Conservation (phyloP, 2,797 vertebrate species). For the Sebastolobus alascanus region DNA sequence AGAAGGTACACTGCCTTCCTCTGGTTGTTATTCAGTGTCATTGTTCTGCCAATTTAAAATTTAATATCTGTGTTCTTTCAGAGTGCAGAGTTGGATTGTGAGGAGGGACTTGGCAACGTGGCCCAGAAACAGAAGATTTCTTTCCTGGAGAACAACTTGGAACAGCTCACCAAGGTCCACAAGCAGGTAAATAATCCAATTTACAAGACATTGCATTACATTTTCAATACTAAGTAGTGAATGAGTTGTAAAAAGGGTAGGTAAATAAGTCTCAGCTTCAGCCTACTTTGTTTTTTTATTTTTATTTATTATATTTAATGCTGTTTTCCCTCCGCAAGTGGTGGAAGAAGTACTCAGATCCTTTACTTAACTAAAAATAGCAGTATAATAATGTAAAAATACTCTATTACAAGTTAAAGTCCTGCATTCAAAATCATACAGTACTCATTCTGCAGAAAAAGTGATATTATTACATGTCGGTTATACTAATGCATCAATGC, state of each 20-base stretch:
- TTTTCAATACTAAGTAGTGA: too few species aligned
- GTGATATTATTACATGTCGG: too few species aligned
- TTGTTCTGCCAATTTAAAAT: neutral
- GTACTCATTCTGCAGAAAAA: neutral
- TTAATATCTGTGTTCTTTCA: slow-evolving; percentile 54
- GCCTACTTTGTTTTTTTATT: too few species aligned
- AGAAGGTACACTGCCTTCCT: slow-evolving; percentile 84
- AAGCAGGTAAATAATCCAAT: slow-evolving; percentile 83
- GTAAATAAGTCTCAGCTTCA: too few species aligned
- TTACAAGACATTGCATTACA: too few species aligned
- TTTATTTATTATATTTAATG: too few species aligned
- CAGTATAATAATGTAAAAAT: neutral
- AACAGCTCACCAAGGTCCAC: slow-evolving; percentile 97
- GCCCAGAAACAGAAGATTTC: slow-evolving; percentile 96
- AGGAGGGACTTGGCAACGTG: slow-evolving; percentile 90
- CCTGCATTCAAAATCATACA: neutral
- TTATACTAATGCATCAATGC: neutral
- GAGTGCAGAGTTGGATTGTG: slow-evolving; percentile 92
- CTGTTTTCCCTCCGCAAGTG: neutral
- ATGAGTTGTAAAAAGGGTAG: too few species aligned
- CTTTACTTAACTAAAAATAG: neutral
- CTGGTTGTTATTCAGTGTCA: neutral
- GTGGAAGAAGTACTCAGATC: neutral
- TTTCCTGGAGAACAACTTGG: slow-evolving; percentile 96
- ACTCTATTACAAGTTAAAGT: too few species aligned